Conservation (phyloP, 2,113 vertebrate genomes). For the Nestor notabilis region DNA sequence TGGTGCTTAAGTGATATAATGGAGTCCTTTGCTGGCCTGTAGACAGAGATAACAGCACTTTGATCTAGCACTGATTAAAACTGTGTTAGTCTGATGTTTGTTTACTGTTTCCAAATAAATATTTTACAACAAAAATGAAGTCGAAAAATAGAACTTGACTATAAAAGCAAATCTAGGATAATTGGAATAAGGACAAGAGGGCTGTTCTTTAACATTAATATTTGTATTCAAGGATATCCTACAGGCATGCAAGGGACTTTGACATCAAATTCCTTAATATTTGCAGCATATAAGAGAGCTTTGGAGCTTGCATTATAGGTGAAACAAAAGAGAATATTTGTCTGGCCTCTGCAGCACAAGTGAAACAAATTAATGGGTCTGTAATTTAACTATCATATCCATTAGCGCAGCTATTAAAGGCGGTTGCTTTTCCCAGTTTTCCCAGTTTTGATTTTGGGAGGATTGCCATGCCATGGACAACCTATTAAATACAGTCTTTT, state of each 20-base stretch:
- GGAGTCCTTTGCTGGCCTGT: neutral
- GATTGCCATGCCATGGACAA: neutral
- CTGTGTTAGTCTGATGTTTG: neutral
- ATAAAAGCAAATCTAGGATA: neutral
- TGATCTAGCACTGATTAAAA: slow-evolving; percentile 3
- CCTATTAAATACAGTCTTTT: neutral
- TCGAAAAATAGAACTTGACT: neutral
- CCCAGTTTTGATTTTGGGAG: neutral
- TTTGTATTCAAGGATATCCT: neutral
- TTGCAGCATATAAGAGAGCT: neutral
- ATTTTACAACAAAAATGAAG: neutral
- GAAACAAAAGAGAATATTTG: neutral
- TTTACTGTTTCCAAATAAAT: neutral
- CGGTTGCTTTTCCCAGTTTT: neutral
- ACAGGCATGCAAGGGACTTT: neutral
- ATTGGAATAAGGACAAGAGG: neutral
- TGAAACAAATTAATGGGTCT: neutral
- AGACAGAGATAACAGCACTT: neutral
- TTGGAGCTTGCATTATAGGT: neutral
- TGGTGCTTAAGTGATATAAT: neutral
- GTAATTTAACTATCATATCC: neutral
- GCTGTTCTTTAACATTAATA: neutral
- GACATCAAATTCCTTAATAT: neutral
- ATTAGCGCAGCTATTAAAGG: neutral
- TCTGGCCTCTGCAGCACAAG: neutral